Conservation (phyloP, 2,888 invertebrate genomes). For the Drepana falcataria region DNA sequence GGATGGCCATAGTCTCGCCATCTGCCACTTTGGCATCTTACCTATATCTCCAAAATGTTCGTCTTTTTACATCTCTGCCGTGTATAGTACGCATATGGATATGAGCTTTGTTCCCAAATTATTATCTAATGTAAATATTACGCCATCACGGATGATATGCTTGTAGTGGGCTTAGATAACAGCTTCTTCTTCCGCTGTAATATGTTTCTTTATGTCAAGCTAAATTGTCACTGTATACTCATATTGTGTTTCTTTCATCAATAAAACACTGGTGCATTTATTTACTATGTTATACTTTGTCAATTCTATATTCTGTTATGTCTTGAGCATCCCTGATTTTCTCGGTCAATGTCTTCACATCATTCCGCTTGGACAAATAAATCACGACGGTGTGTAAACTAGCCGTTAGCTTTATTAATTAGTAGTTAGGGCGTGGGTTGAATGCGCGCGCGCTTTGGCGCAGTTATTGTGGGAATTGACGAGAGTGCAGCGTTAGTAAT, state of each 20-base stretch:
- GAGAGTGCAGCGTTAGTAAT: conserved; percentile 38
- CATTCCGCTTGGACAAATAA: conserved; percentile 45
- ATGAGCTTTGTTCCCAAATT: conserved; percentile 13
- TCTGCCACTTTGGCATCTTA: no score
- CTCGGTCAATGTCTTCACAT: conserved; percentile 18
- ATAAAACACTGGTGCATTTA: no score
- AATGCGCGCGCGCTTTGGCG: conserved; percentile 45
- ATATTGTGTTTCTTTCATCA: no score
- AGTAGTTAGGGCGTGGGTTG: conserved; percentile 58
- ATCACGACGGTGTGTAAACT: conserved; percentile 52
- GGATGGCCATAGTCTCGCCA: no score
- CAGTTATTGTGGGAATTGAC: conserved; percentile 50
- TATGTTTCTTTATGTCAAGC: not conserved
- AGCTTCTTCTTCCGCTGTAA: conserved; percentile 33
- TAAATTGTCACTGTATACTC: not conserved
- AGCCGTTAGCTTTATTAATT: conserved; percentile 63
- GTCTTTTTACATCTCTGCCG: no score
- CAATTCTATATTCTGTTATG: not conserved
- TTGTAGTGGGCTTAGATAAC: conserved; percentile 47
- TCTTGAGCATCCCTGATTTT: conserved; percentile 5
- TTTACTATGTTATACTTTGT: not conserved
- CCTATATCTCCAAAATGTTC: no score
- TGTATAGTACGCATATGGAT: not conserved
- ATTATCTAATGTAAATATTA: conserved; percentile 57
- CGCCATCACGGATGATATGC: conserved; percentile 48